Evolutionary conservation across 1,140 invertebrate species (phyloP).

Genomic region (Danaus melanippus): DNA sequence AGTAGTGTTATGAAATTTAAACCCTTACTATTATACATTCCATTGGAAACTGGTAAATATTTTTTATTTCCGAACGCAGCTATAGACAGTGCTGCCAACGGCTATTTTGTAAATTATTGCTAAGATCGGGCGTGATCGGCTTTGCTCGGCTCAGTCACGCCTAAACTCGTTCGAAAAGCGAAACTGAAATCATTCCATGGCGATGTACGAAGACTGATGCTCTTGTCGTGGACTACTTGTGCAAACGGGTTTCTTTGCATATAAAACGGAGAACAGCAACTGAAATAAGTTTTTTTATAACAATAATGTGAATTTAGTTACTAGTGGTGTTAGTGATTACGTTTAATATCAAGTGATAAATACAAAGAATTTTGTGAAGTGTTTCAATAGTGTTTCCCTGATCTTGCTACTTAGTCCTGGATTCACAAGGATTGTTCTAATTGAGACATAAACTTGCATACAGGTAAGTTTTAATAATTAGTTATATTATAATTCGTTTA

Average conservation of each 20-base stretch:
- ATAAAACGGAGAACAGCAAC: conserved; percentile 50
- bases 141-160: conserved; percentile 63
- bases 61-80: conserved; percentile 40
- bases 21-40: too few relatives aligned
- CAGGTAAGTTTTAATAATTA: conserved; percentile 45
- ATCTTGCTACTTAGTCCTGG: conserved; percentile 40
- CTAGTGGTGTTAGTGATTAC: conserved; percentile 59
- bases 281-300: conserved; percentile 48
- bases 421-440: conserved; percentile 60
- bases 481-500: conserved; percentile 17
- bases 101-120: conserved; percentile 19
- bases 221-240: conserved; percentile 63
- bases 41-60: neutral
- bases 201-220: conserved; percentile 66
- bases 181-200: conserved; percentile 67
- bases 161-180: conserved; percentile 69
- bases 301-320: conserved; percentile 56
- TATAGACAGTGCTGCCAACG: conserved; percentile 39
- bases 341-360: conserved; percentile 51
- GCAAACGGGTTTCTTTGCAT: conserved; percentile 56
- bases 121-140: conserved; percentile 49
- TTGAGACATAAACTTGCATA: conserved; percentile 42
- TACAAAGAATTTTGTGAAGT: conserved; percentile 60
- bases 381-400: conserved; percentile 58
- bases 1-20: too few relatives aligned